These are phyloP conservation scores for Uria lomvia DNA, from an alignment of 2,113 vertebrate genomes.

Conservation along the genomic window DNA sequence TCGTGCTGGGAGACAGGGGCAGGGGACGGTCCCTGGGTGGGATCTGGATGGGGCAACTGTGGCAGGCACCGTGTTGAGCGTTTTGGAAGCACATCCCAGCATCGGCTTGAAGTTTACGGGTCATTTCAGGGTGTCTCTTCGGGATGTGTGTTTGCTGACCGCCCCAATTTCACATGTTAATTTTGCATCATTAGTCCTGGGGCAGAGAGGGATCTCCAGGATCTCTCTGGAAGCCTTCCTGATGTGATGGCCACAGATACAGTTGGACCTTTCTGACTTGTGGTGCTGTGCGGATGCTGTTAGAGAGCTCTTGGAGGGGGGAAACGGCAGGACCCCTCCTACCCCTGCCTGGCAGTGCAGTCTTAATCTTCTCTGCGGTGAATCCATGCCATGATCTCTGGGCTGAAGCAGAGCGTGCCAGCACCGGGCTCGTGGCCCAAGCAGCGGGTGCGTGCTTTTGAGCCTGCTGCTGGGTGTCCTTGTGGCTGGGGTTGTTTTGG, in stretches of 20 bases:
- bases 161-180: neutral
- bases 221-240: neutral
- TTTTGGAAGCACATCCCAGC: neutral
- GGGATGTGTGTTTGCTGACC: neutral
- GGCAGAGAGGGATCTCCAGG: neutral
- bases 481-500: neutral
- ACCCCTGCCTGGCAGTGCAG: neutral
- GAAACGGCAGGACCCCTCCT: neutral
- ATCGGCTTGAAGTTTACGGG: neutral
- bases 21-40: neutral
- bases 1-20: neutral
- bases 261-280: neutral
- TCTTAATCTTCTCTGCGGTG: neutral
- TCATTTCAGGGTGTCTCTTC: neutral
- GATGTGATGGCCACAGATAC: neutral
- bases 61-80: accelerated
- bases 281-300: neutral
- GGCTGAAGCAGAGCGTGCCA: neutral
- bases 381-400: accelerated
- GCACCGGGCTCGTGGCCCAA: neutral
- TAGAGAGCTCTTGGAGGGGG: neutral
- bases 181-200: neutral
- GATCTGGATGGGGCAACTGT: neutral
- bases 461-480: neutral
- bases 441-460: neutral